A percentile compares a stretch with the other conserved stretches of the same genome.
Conservation (phyloP, 1,140 invertebrate species). For the Drosophila pectinifera region DNA sequence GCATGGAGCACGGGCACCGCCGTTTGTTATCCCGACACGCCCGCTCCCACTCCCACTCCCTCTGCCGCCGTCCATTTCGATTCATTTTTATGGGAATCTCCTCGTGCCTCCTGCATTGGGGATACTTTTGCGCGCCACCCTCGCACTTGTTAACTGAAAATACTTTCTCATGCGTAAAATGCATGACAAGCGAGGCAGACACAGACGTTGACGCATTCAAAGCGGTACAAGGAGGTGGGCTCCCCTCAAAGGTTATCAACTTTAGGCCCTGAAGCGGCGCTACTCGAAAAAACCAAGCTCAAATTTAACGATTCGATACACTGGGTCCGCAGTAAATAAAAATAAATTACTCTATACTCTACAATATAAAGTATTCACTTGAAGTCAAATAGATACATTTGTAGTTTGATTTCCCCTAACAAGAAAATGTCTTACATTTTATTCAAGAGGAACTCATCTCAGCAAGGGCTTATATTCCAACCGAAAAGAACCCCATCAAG, state of each 20-base stretch:
- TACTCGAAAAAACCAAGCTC: not conserved
- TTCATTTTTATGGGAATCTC: constrained; percentile 77
- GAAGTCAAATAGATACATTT: too few relatives aligned
- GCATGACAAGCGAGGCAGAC: constrained; percentile 71
- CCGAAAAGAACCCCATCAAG: not conserved
- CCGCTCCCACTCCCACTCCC: constrained; percentile 7
- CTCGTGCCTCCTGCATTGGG: constrained; percentile 56
- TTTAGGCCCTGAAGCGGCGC: constrained; percentile 6
- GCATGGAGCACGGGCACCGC: constrained; percentile 66
- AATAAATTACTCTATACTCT: too few relatives aligned
- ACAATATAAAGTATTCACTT: not conserved
- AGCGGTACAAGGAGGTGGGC: not conserved
- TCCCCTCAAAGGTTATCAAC: constrained; percentile 39
- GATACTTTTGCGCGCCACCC: constrained; percentile 36
- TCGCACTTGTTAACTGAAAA: constrained; percentile 76
- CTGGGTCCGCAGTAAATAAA: too few relatives aligned
- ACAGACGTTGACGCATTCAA: constrained; percentile 65
- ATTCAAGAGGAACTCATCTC: not conserved
- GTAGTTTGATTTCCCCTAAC: too few relatives aligned
- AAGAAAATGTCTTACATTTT: too few relatives aligned
- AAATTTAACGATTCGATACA: not conserved
- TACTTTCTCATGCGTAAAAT: constrained; percentile 83
- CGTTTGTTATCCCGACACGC: constrained; percentile 59
- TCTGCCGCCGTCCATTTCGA: constrained; percentile 73
- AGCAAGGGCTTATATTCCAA: not conserved